phyloP scores from a whole-genome alignment of 92 coral and sea anemone genomes.

The Nematostella vectensis region DNA sequence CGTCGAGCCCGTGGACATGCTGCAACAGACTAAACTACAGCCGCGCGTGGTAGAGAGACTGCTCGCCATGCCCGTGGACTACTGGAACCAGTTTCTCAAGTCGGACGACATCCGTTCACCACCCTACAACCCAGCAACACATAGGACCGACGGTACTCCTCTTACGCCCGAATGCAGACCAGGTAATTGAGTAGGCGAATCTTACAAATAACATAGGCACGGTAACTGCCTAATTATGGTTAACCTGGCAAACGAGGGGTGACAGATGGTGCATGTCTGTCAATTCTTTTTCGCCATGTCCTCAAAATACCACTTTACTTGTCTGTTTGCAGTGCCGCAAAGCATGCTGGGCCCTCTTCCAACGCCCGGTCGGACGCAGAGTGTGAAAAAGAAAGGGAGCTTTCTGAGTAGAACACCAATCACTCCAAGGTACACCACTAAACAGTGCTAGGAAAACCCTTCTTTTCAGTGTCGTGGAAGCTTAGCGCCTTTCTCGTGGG shows the following conservation, averaged over 20 bases:
- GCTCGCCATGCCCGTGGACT: conserved; percentile 58
- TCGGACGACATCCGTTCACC: conserved; percentile 83
- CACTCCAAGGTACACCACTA: conserved; percentile 99
- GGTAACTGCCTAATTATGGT: too few species aligned
- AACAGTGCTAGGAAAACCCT: too few species aligned
- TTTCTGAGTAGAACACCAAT: conserved; percentile 91
- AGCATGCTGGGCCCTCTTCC: conserved; percentile 96
- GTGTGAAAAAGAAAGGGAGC: conserved; percentile 95
- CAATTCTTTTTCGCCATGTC: too few species aligned
- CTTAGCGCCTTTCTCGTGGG: too few species aligned
- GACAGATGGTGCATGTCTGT: too few species aligned
- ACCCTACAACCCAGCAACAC: conserved; percentile 85
- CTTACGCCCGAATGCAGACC: conserved; percentile 77
- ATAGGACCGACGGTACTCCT: conserved; percentile 80
- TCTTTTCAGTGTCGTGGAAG: too few species aligned
- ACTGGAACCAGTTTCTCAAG: conserved; percentile 90
- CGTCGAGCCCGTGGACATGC: conserved; percentile 82
- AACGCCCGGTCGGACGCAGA: conserved; percentile 37
- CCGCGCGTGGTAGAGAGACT: conserved; percentile 43
- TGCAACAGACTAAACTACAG: conserved; percentile 70
- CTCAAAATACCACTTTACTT: too few species aligned
- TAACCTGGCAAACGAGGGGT: too few species aligned
- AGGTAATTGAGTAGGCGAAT: too few species aligned
- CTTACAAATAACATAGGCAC: too few species aligned
- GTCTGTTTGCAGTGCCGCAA: conserved; percentile 78